Base-by-base conservation (phyloP, 2,797 vertebrate species). In the Pipistrellus pygmaeus region DNA sequence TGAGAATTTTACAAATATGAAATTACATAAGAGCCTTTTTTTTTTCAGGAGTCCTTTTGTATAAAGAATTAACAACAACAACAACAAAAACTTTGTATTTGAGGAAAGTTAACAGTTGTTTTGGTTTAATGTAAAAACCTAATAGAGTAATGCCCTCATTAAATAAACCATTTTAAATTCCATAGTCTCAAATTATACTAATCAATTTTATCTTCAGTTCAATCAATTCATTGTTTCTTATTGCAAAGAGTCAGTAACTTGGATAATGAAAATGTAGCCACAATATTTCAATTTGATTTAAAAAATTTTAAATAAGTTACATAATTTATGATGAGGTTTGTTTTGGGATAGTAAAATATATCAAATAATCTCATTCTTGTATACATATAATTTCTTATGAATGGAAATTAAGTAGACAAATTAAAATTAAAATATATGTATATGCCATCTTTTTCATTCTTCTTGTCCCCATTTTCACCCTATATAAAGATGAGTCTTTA, bases 251-350 rank as follows among this genome's bases (percentile, higher is more conserved):
- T 46, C 23, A 76, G 14, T 53, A 51, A 13, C 44, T 73, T 51
- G 2, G 13, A 25, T 20, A 53, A 83, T 88, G 14, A 76, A 83
- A 72, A 53, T 32, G 82, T 60, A 51, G 23, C 3, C 21, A 48
- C 32, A 53, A 55, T 60, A 68, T 44, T 91, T 93, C 69, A 62
- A 88, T 82, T 92, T 78, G 4, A 93, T 57, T 91, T 77, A 8
- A 81, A 73, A 84, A 80, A 5, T 93, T 60, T 66, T 18, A 48
- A 66, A 80, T 46, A 85, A 71, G 32, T 32, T 8, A 12, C 17
- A 60, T 25, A 57, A 76, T 83, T 44, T 87, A 17, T 72, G 62
- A 46, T 20, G 8, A 6, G 14, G 51, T 81, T n/a, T 81, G 8
- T 69, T 4, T 93, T 86, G 13, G 6, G 1, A 48, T 32, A 83